Evolutionary conservation across 2,113 vertebrate genomes (phyloP).

Genomic region (Macrotus californicus): DNA sequence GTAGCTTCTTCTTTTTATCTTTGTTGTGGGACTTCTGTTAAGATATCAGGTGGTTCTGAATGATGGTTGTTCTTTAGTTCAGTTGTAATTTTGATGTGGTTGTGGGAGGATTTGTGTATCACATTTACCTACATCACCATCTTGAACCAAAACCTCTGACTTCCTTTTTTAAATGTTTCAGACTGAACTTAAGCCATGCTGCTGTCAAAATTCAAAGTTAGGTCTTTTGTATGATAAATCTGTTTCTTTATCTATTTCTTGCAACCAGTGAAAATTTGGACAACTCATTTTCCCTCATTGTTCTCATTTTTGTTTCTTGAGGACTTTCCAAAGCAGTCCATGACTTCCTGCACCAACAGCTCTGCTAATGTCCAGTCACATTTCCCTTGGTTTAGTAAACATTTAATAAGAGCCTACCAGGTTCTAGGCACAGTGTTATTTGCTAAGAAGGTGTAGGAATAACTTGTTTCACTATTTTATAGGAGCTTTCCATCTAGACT

Average conservation of each 20-base stretch:
- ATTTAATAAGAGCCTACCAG: not conserved
- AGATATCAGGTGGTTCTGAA: not conserved
- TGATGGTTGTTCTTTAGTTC: not conserved
- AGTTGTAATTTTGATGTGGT: not conserved
- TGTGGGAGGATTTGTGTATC: not conserved
- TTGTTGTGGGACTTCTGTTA: not conserved
- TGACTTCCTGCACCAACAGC: not conserved
- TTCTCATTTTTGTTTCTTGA: not conserved
- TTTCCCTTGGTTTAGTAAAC: not conserved
- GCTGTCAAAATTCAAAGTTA: not conserved
- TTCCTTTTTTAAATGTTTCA: not conserved
- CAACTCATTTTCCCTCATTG: not conserved
- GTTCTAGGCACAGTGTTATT: not conserved
- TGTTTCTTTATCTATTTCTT: not conserved
- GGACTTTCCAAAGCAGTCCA: not conserved
- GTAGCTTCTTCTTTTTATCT: not conserved
- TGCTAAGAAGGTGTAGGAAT: not conserved
- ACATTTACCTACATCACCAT: not conserved
- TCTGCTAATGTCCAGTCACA: not conserved
- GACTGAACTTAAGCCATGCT: not conserved
- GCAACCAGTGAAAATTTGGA: not conserved
- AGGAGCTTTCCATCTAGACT: not conserved
- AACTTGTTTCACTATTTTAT: not conserved
- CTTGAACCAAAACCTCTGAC: not conserved
- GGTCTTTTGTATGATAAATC: not conserved